Conservation (phyloP, 2,113 vertebrate genomes). For the Ardeotis arabs region DNA sequence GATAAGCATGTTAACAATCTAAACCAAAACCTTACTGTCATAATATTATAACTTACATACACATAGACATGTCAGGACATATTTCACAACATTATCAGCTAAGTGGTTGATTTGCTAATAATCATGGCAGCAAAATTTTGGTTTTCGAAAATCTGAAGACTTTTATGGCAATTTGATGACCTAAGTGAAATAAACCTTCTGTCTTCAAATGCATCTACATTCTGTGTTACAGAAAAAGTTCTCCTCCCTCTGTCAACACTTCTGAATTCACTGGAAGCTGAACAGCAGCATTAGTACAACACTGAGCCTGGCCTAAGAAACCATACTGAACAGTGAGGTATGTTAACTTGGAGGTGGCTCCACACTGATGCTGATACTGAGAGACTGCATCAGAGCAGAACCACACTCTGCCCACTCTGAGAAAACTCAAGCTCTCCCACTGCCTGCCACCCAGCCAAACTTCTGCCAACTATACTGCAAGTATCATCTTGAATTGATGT, state of each 20-base stretch:
- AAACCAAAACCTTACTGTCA: background rate
- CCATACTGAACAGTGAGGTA: background rate
- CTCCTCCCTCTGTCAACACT: background rate
- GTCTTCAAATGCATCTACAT: background rate
- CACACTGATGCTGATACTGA: background rate
- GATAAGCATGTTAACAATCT: background rate
- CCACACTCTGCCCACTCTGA: rapidly evolving
- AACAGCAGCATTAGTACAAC: background rate
- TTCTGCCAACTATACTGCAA: background rate
- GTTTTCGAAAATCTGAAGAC: background rate
- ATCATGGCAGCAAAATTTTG: background rate
- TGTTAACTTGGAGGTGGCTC: background rate
- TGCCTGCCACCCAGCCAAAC: rapidly evolving
- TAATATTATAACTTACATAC: background rate
- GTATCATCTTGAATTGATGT: background rate
- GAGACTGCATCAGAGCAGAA: background rate
- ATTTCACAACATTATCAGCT: background rate
- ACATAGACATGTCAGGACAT: background rate
- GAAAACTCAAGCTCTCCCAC: background rate
- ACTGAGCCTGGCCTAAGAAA: background rate
- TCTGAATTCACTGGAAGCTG: background rate
- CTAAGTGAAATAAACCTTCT: background rate
- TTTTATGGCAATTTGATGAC: background rate
- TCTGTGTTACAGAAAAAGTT: background rate
- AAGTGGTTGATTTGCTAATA: background rate